Percentiles rank a stretch among this genome's conserved stretches.
Conservation (phyloP, 92 coral and sea anemone genomes). For the Siderastrea radians region DNA sequence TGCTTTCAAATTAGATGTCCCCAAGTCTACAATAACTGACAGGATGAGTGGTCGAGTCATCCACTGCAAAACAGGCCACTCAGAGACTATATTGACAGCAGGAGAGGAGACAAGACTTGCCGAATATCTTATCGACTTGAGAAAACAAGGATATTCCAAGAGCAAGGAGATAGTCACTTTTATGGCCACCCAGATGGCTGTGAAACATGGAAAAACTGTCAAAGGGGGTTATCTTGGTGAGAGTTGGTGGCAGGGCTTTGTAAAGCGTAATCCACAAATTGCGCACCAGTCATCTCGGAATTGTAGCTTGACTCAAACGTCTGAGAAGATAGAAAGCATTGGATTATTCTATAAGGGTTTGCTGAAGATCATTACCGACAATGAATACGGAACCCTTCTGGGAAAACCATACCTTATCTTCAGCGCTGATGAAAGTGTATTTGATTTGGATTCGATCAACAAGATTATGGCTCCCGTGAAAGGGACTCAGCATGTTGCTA, state of each 20-base stretch:
- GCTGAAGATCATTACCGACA: constrained; percentile 12
- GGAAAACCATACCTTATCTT: constrained; percentile 22
- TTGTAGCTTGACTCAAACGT: constrained; percentile 3
- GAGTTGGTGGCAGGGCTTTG: constrained; percentile 34
- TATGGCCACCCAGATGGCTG: constrained; percentile 45
- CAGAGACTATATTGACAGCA: constrained; percentile 12
- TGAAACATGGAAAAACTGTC: constrained; percentile 8
- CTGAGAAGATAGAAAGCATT: constrained; percentile 5
- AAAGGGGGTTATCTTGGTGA: constrained; percentile 30
- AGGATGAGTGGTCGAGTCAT: neutral
- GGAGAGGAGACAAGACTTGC: constrained; percentile 44
- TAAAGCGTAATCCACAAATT: constrained; percentile 22
- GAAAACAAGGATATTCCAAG: constrained; percentile 40
- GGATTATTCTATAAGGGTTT: constrained; percentile 8
- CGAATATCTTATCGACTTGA: constrained; percentile 17
- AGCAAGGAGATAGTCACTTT: constrained; percentile 32
- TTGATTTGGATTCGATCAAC: constrained; percentile 41
- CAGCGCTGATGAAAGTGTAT: constrained; percentile 36
- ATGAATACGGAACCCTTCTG: constrained; percentile 1
- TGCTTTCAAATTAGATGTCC: neutral
- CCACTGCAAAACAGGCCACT: neutral
- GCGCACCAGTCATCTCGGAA: neutral
- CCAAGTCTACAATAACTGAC: neutral
- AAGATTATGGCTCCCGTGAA: constrained; percentile 15
- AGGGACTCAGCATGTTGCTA: constrained; percentile 13